Evolutionary conservation across 2,113 vertebrate genomes (phyloP).

Genomic region (Sorex fumeus): DNA sequence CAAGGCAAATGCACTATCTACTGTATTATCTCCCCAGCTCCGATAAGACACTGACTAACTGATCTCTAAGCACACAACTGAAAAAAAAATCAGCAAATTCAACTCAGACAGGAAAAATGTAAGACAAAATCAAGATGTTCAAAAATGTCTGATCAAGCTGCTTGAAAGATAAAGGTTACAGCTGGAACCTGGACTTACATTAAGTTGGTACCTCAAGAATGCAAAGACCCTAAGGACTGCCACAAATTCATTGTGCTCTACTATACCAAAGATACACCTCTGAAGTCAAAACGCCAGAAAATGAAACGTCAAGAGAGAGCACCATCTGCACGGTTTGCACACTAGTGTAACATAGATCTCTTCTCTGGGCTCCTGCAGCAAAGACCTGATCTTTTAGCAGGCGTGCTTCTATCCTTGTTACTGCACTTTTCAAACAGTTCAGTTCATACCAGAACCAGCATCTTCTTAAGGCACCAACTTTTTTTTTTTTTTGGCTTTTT

Average conservation of each 20-base stretch:
- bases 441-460: background rate
- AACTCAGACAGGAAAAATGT: background rate
- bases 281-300: background rate
- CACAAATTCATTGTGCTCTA: background rate
- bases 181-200: background rate
- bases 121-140: background rate
- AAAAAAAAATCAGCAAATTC: background rate
- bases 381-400: background rate
- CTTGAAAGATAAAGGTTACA: background rate
- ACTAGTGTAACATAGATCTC: background rate
- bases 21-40: no score
- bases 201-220: background rate
- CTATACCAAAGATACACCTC: background rate
- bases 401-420: background rate
- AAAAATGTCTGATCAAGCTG: background rate
- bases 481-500: no score
- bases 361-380: background rate
- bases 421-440: background rate
- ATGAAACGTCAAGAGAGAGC: background rate
- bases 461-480: background rate
- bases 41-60: background rate
- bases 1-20: no score
- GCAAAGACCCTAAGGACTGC: background rate
- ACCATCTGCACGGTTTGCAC: background rate
- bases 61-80: background rate